These are phyloP conservation scores for Calypte anna DNA, from an alignment of 2,113 vertebrate species.

Conservation along the genomic window DNA sequence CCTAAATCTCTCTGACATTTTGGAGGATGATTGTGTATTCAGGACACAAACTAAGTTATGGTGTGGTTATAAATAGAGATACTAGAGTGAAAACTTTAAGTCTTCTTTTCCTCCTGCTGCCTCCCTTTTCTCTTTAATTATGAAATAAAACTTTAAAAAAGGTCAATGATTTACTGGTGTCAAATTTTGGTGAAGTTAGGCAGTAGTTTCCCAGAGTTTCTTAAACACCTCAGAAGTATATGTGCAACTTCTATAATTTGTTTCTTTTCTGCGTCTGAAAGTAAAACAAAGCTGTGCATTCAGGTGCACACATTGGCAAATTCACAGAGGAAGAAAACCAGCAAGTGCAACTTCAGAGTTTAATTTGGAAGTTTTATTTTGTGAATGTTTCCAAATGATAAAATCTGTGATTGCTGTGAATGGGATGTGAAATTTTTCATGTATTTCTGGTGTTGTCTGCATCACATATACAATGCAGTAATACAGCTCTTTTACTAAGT, in stretches of 20 bases:
- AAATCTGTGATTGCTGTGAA: background rate
- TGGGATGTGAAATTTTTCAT: background rate
- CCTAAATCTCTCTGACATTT: background rate
- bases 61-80: background rate
- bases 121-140: background rate
- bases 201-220: background rate
- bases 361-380: background rate
- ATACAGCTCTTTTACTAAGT: background rate
- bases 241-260: background rate
- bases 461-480: background rate
- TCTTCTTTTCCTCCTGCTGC: background rate
- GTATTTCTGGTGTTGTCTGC: background rate
- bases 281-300: background rate
- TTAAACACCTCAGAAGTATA: background rate
- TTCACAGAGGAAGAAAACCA: background rate
- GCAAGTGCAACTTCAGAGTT: background rate
- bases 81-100: background rate
- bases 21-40: background rate
- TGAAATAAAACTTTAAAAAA: background rate
- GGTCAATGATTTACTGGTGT: background rate
- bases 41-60: background rate
- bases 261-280: background rate
- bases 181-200: background rate
- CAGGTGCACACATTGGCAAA: background rate
- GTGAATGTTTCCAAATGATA: background rate